Evolutionary conservation across 2,113 vertebrate species (phyloP), one percentile per base, ranked within the genome.

Genomic region (Mungos mungo): DNA sequence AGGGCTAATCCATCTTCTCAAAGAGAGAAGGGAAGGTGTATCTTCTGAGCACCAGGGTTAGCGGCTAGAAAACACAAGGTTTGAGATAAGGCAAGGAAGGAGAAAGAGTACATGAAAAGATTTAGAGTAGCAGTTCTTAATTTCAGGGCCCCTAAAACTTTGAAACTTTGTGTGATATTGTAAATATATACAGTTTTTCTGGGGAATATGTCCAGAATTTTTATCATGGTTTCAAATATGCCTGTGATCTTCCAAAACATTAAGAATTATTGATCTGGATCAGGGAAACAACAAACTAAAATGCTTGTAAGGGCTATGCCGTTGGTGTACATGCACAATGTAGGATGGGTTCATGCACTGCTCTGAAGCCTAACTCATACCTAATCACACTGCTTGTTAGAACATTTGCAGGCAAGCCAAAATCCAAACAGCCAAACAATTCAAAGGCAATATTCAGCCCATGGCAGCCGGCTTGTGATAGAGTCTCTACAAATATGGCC

Each of bases 211-310:
- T 74, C 18, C 50, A 74, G 33, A 87, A 87, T 6, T 74, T 77
- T 45, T 69, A 74, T 52, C 23, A 79, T 6, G 81, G 83, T 95
- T 60, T 66, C 47, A 84, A 82, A 87, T 79, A 89, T 2, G 12
- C 76, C 76, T 93, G 31, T 85, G 82, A 96, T 81, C 74, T 88
- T 69, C 25, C 31, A 88, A 74, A 96, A 19, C 27, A 94, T 45
- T 47, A 52, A 89, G 52, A 94, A 95, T 2, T 7, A 77, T 4
- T 23, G 6, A 79, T 69, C 80, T 94, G 72, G 27, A 71, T 76
- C 13, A 80, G 11, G 68, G 57, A 66, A 90, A 81, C 60, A 89
- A 91, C 69, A 93, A 90, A 84, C 14, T 25, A 27, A 72, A 68
- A 95, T 50, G 21, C 35, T 47, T 19, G 0, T 27, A n/a, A 74